Base-by-base conservation (phyloP, 2,888 invertebrate species). In the Polyommatus iphigenia region DNA sequence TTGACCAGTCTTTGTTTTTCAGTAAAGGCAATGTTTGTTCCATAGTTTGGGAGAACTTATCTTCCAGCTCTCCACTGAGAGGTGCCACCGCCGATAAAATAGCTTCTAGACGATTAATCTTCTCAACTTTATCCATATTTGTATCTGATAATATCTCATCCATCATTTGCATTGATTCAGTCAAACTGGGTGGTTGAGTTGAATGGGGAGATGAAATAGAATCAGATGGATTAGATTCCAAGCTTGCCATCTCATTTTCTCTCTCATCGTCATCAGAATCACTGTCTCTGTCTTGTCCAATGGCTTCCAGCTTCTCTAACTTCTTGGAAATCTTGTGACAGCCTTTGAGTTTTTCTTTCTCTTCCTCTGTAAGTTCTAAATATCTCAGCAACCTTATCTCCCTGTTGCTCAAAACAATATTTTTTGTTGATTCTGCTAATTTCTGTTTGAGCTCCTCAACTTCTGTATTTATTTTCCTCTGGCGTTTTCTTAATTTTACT, bases 301-400 rank as follows among this genome's bases (percentile, higher is more conserved):
- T 95, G 81, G 96, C 97, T 90, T 98, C 98, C 81, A 98, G 94
- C 90, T 98, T 98, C 86, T 98, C 98, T 80, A 98, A 91, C 88
- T 98, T 98, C 85, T 97, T 97, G 0, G 98, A 98, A 80, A 98
- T 98, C 93, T 98, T 98, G 85, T 98, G 97, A 77, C 97, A 97
- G 59, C 98, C 97, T 89, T 98, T 98, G 24, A 98, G 92, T 87
- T 98, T 98, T 83, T 98, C 98, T 85, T 98, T 98, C 86, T 98
- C 98, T 82, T 98, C 98, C 84, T 98, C 98, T 24, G 98, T 98
- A 77, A 98, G 95, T 85, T 98, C 98, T 89, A 98, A 95, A 91
- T 98, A 98, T 85, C 97, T 96, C 81, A 98, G 93, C 79, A 98
- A 94, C 84, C 98, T 95, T 84, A 98, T 98, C 93, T 98, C 98